A percentile compares a stretch with the other conserved stretches of the same genome.
These are phyloP conservation scores for Anisognathus igniventris DNA, from an alignment of 2,797 vertebrate species.

Conservation along the genomic window DNA sequence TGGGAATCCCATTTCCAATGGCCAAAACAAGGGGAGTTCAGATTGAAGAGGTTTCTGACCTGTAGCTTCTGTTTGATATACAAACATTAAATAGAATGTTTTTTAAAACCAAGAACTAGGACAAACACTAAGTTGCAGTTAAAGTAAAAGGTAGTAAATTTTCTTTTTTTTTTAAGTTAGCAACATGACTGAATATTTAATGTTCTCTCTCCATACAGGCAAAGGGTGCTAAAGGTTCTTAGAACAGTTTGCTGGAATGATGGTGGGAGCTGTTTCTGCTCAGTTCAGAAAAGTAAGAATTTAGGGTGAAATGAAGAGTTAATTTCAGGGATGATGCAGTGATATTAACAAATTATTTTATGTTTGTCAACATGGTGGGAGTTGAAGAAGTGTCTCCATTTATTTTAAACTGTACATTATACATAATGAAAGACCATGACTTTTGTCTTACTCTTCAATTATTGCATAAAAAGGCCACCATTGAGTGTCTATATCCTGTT, in stretches of 20 bases:
- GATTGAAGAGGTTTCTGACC: neutral
- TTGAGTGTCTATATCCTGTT: neutral
- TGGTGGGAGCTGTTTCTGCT: neutral
- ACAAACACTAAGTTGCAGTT: neutral
- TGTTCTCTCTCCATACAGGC: neutral
- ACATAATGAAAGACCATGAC: conserved; percentile 31
- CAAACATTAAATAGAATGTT: neutral
- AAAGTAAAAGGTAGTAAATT: neutral
- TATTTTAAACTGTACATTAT: conserved; percentile 29
- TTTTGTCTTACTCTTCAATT: conserved; percentile 57
- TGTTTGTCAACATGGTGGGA: neutral
- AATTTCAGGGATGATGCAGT: neutral
- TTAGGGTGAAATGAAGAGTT: neutral
- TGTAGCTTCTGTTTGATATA: neutral
- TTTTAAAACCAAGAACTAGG: neutral
- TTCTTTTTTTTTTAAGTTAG: neutral
- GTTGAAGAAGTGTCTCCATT: neutral
- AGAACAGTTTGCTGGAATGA: neutral
- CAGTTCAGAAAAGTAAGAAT: neutral
- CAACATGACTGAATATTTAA: neutral
- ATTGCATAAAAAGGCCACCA: conserved; percentile 18
- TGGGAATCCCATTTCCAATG: neutral
- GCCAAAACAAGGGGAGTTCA: neutral
- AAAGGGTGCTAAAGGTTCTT: neutral
- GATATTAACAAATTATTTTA: neutral